Evolutionary conservation across 2,113 vertebrate genomes (phyloP).

Genomic region (Fregata magnificens): DNA sequence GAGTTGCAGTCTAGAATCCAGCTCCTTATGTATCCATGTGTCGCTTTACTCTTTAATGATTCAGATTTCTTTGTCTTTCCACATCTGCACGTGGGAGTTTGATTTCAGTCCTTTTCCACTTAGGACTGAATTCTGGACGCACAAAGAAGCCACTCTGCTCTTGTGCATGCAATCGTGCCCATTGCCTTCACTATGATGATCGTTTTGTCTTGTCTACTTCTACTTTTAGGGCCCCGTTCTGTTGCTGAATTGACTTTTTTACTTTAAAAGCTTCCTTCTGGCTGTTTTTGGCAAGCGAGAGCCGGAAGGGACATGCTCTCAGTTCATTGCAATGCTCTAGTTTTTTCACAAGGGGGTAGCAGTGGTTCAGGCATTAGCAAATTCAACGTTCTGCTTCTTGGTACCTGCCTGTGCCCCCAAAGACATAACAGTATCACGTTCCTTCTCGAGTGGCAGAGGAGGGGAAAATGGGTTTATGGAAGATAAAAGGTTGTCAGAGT

Average conservation of each 20-base stretch:
- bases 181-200: not conserved
- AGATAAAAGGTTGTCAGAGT: not conserved
- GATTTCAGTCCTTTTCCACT: not conserved
- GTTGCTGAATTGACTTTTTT: not conserved
- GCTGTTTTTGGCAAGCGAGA: not conserved
- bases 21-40: not conserved
- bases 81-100: not conserved
- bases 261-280: not conserved
- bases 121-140: not conserved
- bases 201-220: not conserved
- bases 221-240: not conserved
- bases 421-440: not conserved
- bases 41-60: not conserved
- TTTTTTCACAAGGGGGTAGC: not conserved
- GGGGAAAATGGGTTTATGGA: not conserved
- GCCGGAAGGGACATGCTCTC: not conserved
- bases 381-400: not conserved
- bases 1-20: not conserved
- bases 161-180: accelerated
- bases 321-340: not conserved
- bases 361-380: not conserved
- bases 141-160: not conserved
- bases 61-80: not conserved
- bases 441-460: not conserved
- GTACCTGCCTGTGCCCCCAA: not conserved